Evolutionary conservation across 2,888 invertebrate genomes (phyloP), one percentile per base, ranked within the genome.

Genomic region (Trichogramma dendrolimi): DNA sequence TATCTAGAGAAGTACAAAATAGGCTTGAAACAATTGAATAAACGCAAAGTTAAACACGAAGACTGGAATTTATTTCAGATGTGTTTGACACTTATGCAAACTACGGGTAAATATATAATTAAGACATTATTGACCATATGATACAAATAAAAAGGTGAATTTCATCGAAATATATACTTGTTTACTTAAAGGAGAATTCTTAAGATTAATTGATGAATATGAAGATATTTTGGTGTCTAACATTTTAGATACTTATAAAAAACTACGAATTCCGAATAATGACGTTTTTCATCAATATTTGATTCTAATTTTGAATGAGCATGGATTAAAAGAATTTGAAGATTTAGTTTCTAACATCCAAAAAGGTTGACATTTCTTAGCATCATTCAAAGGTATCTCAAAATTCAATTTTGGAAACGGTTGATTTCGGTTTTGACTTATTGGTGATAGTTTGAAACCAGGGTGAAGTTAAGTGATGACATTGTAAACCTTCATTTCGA

Each of bases 11-110:
- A 87, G 71, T 89, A 86, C 69, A 82, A 83, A 62, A 82, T 84
- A 27, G 86, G 86, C 0, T 81, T 89, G 63, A 79, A 85, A 40
- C 87, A 88, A 75, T 82, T 91, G 14, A 85, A 85, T 61, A 80
- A 83, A 55, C 80, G 80, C 57, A 81, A 82, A 64, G 80, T 79
- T n/a, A 80, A 80, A 58, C 82, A 83, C 68, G 86, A 85, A 74
- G 86, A 89, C 70, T 89, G 88, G 88, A 84, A 83, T 52, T 80
- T 86, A 56, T 84, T 89, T 63, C 87, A 88, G 73, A 84, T 86
- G 69, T 87, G 87, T 69, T 81, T 89, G 68, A 86, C 85, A 0
- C 77, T 88, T 11, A 78, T 89, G 71, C 87, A 89, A 73, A 85
- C 84, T 68, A 77, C 80, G 68, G 82, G 82, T 80, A 50, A 49